Evolutionary conservation across 1,140 invertebrate species (phyloP).

Genomic region (Anthonomus grandis): DNA sequence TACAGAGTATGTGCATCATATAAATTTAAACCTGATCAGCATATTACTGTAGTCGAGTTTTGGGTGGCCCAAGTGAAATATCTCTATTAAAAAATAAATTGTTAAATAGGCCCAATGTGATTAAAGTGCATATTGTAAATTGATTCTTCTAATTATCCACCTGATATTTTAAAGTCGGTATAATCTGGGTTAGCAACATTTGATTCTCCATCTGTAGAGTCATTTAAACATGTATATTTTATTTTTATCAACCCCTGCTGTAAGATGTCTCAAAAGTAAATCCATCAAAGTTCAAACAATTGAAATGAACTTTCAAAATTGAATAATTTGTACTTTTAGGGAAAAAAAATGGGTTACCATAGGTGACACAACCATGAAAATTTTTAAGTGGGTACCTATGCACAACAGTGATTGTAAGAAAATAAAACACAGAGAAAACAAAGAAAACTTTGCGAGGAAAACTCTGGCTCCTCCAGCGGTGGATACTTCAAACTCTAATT

Average conservation of each 20-base stretch:
- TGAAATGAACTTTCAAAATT: too few species aligned
- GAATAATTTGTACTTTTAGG: slow-evolving; percentile 56
- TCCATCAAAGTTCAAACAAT: neutral
- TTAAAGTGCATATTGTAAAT: too few species aligned
- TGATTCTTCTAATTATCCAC: too few species aligned
- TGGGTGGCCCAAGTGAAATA: too few species aligned
- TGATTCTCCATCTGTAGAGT: too few species aligned
- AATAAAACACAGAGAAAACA: slow-evolving; percentile 62
- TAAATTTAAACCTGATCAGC: too few species aligned
- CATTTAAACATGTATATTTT: neutral
- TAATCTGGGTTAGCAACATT: too few species aligned
- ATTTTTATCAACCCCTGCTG: neutral
- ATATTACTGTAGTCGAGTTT: too few species aligned
- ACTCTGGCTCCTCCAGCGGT: slow-evolving; percentile 56
- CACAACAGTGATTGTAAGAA: slow-evolving; percentile 68
- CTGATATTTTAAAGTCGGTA: too few species aligned
- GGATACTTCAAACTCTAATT: slow-evolving; percentile 77
- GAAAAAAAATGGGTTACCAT: slow-evolving; percentile 99
- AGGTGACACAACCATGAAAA: slow-evolving; percentile 97
- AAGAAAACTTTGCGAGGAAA: slow-evolving; percentile 70
- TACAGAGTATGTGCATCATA: too few species aligned
- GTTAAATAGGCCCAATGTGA: too few species aligned
- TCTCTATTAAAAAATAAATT: too few species aligned
- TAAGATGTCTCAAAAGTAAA: neutral
- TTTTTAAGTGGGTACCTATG: slow-evolving; percentile 97